Conservation (phyloP, 2,797 vertebrate genomes). For the Rhabdophis nuchalis region DNA sequence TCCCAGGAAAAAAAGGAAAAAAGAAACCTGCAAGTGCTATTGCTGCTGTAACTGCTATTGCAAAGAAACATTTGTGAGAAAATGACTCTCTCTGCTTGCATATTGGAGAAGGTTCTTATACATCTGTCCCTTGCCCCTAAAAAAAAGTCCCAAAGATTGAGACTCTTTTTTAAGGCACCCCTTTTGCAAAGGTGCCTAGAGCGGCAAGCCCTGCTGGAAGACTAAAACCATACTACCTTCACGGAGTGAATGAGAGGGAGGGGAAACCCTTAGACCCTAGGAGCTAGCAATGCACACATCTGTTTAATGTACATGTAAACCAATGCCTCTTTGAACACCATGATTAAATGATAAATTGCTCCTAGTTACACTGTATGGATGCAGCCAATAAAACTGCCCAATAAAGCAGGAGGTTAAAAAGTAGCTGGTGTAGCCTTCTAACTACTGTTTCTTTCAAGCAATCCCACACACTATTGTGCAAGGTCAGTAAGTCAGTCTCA, state of each 20-base stretch:
- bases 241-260: background rate
- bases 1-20: background rate
- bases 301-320: constrained; percentile 17
- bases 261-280: background rate
- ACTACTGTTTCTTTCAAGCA: constrained; percentile 77
- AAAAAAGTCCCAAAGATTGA: background rate
- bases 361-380: constrained; percentile 31
- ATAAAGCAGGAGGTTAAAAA: constrained; percentile 47
- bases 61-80: background rate
- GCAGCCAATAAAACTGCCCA: constrained; percentile 39
- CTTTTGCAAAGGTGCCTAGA: background rate
- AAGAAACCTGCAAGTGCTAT: background rate
- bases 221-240: background rate
- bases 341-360: constrained; percentile 27
- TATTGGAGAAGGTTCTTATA: background rate
- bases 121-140: background rate
- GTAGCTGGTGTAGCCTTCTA: constrained; percentile 61
- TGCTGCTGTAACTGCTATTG: background rate
- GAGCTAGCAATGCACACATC: constrained; percentile 40
- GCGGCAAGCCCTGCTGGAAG: background rate
- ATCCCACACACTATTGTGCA: constrained; percentile 68
- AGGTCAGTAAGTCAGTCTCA: constrained; percentile 73
- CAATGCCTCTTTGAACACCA: constrained; percentile 25
- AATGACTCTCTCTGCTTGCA: background rate
- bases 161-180: background rate